Base-by-base conservation (phyloP, 2,113 vertebrate species). In the Tychaedon coryphoeus region DNA sequence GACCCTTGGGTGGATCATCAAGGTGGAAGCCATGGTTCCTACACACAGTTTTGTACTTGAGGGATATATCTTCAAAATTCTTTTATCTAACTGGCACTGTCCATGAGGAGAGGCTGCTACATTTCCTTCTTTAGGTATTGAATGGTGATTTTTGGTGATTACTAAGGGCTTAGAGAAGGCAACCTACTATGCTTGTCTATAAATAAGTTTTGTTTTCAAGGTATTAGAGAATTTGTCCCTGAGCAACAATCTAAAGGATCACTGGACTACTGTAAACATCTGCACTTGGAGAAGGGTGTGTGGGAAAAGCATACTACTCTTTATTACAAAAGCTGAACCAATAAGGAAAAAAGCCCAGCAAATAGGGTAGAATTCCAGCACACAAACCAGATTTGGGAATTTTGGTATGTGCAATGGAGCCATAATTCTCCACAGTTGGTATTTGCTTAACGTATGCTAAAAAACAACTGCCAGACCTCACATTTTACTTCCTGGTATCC, bases 1-100 rank as follows among this genome's bases (percentile, higher is more conserved):
- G 19, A 60, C 18, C 5, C 8, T 40, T 4, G 2, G 19, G 13
- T 5, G 15, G 20, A 51, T 18, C 0, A 0, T 19, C 23, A 15
- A 82, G 28, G 20, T 28, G 43, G 29, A 50, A 85, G 9, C 18
- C 5, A 2, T 3, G 1, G 8, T 5, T 88, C 28, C 42, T 57
- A 16, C 3, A 19, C 5, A 29, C 3, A 53, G 4, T 47, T 91
- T 54, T 84, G 38, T 4, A 1, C 54, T 58, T 36, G 13, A n/a
- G 24, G 5, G 5, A 7, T 48, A 3, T 38, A 6, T 75, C 72
- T 71, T 75, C 51, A 17, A 65, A 57, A 51, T 19, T 34, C 8
- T 43, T 60, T 10, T 54, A 42, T 45, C 3, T 51, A 36, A 33
- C 4, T n/a, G 34, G 6, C 54, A 40, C 12, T 23, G 14, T 12